phyloP scores from a whole-genome alignment of 1,140 invertebrate genomes.

The Drosophila setifemur region DNA sequence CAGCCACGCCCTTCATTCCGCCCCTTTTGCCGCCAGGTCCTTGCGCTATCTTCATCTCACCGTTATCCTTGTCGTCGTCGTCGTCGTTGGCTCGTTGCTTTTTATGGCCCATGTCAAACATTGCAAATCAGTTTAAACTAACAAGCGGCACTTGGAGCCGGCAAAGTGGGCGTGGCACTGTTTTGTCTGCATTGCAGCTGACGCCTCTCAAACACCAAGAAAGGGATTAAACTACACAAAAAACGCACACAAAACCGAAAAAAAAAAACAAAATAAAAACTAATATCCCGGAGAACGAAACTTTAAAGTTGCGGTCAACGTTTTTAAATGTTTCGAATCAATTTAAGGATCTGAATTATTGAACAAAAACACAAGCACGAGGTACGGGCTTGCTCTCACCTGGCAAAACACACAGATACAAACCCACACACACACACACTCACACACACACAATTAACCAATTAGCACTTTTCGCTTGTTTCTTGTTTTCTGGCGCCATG shows the following conservation, averaged over 20 bases:
- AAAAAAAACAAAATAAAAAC: neutral
- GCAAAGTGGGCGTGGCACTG: conserved; percentile 32
- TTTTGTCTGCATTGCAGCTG: conserved; percentile 56
- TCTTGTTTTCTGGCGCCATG: conserved; percentile 22
- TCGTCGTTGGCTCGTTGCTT: conserved; percentile 60
- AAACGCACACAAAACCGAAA: neutral
- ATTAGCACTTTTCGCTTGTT: conserved; percentile 46
- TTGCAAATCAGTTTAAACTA: conserved; percentile 80
- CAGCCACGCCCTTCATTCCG: neutral
- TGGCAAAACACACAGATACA: neutral
- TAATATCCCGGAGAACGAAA: neutral
- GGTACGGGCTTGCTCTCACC: neutral
- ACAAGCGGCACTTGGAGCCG: conserved; percentile 45
- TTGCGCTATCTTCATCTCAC: conserved; percentile 43
- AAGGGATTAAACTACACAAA: conserved; percentile 47
- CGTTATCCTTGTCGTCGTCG: conserved; percentile 46
- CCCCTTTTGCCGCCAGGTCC: conserved; percentile 18
- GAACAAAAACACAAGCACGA: conserved; percentile 11
- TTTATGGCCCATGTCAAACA: conserved; percentile 79
- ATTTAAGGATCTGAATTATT: conserved; percentile 39
- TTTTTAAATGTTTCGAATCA: conserved; percentile 2
- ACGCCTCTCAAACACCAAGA: conserved; percentile 41
- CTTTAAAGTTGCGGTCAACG: too few species aligned
- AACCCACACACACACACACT: conserved; percentile 6
- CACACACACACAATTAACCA: conserved; percentile 43